A percentile compares a stretch with the other conserved stretches of the same genome.
phyloP scores from a whole-genome alignment of 2,113 vertebrate species.

The Ceuthmochares aereus region DNA sequence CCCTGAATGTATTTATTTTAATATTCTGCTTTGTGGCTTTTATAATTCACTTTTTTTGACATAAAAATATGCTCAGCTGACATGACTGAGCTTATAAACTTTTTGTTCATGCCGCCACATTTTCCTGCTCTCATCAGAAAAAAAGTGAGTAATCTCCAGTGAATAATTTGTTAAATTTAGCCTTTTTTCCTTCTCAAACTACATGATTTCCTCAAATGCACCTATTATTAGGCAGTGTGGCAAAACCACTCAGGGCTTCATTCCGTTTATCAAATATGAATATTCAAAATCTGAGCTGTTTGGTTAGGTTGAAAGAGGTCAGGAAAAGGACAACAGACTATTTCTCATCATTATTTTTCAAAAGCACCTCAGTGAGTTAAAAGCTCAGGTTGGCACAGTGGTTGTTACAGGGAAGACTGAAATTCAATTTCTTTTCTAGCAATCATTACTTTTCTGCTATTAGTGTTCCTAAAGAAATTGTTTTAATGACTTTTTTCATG shows the following conservation, averaged over 20 bases:
- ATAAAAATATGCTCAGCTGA: slow-evolving; percentile 39
- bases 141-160: slow-evolving; percentile 37
- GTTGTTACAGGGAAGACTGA: background rate
- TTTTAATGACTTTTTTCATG: background rate
- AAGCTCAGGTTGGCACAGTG: background rate
- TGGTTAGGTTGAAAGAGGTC: background rate
- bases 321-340: background rate
- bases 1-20: slow-evolving; percentile 52
- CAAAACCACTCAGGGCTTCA: background rate
- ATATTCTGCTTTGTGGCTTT: slow-evolving; percentile 51
- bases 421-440: background rate
- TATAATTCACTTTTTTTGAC: slow-evolving; percentile 59
- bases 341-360: slow-evolving; percentile 24
- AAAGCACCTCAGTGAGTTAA: background rate
- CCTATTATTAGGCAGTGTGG: slow-evolving; percentile 31
- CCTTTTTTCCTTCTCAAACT: slow-evolving; percentile 13
- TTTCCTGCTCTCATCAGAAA: slow-evolving; percentile 44
- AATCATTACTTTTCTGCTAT: background rate
- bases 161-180: slow-evolving; percentile 67
- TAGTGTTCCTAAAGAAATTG: background rate
- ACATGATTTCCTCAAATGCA: slow-evolving; percentile 8
- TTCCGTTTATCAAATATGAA: slow-evolving; percentile 15
- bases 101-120: slow-evolving; percentile 51
- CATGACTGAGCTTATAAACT: slow-evolving; percentile 46
- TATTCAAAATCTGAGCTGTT: slow-evolving; percentile 33